These are phyloP conservation scores for Drosophila nigromelanica DNA, from an alignment of 1,140 invertebrate genomes.

Conservation along the genomic window DNA sequence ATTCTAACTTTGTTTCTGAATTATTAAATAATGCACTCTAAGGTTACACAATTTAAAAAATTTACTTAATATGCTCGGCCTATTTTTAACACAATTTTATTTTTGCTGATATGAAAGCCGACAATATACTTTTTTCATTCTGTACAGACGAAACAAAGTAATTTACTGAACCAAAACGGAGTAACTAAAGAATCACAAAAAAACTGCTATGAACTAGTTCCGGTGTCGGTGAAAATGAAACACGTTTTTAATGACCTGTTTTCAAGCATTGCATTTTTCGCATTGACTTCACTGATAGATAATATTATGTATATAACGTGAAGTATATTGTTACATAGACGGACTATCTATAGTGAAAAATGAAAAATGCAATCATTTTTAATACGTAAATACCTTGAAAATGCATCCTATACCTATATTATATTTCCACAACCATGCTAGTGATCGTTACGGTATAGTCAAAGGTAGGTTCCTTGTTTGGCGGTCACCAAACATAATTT, in stretches of 20 bases:
- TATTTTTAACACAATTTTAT: constrained; percentile 33
- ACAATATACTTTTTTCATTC: constrained; percentile 54
- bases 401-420: no score
- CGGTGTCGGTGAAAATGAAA: constrained; percentile 13
- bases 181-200: constrained; percentile 2
- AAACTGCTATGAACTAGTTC: constrained; percentile 23
- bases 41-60: constrained; percentile 54
- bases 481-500: no score
- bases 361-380: no score
- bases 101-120: constrained; percentile 37
- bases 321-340: no score
- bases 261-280: background rate
- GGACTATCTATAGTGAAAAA: no score
- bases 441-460: no score
- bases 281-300: no score
- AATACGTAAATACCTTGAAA: no score
- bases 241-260: constrained; percentile 10
- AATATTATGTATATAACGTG: no score
- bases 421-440: no score
- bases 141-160: constrained; percentile 41
- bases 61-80: constrained; percentile 20
- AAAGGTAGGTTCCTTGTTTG: no score
- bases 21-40: constrained; percentile 27
- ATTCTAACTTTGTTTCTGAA: constrained; percentile 84
- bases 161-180: constrained; percentile 30